A percentile compares a stretch with the other conserved stretches of the same genome.
phyloP scores from a whole-genome alignment of 2,888 invertebrate genomes.

The Trissolcus brochymenae region DNA sequence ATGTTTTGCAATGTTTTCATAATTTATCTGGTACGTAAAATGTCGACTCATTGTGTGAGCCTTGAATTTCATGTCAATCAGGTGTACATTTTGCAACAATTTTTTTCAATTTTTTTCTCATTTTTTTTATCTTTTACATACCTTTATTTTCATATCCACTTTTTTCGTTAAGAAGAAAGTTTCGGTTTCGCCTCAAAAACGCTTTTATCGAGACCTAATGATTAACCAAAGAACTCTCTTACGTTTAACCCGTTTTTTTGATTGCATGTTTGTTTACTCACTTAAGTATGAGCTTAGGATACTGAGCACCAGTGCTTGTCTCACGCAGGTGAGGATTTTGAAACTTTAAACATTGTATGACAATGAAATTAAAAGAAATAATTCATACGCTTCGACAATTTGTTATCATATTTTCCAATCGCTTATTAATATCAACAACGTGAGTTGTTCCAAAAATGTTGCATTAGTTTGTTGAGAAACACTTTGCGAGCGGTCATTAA shows the following conservation, averaged over 20 bases:
- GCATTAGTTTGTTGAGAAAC: no score
- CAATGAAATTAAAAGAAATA: neutral
- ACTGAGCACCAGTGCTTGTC: conserved; percentile 57
- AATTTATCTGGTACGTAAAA: conserved; percentile 45
- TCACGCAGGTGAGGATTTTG: conserved; percentile 65
- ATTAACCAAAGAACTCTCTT: no score
- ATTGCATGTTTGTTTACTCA: conserved; percentile 66
- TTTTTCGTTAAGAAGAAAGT: no score
- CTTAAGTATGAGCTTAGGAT: conserved; percentile 65
- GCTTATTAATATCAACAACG: no score
- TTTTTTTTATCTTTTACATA: no score
- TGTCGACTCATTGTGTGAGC: conserved; percentile 36
- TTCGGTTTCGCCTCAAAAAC: no score
- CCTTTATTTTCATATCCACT: no score
- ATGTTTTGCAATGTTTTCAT: conserved; percentile 47
- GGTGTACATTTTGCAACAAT: neutral
- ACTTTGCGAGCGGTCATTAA: conserved; percentile 25
- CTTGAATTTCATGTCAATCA: neutral
- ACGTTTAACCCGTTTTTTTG: conserved; percentile 61
- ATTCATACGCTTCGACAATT: neutral
- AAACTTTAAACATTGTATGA: neutral
- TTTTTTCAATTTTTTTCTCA: neutral
- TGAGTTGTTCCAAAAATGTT: no score
- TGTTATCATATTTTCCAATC: neutral
- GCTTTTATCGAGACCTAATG: no score